Conservation (phyloP, 2,888 invertebrate genomes). For the Cheilosia scutellata region DNA sequence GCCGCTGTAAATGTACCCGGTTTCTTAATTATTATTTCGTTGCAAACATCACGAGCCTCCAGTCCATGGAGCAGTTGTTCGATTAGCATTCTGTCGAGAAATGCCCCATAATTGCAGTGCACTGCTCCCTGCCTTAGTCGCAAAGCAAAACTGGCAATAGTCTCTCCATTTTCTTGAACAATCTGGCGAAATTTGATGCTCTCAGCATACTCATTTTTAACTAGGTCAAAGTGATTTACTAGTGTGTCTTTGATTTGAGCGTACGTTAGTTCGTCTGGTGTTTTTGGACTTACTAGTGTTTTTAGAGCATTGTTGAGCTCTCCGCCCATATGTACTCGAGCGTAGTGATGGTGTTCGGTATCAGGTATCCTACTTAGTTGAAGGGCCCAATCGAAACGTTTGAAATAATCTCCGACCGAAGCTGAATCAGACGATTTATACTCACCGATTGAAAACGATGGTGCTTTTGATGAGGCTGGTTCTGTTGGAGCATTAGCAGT, state of each 20-base stretch:
- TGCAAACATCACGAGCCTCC: slow-evolving; percentile 10
- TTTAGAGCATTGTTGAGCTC: slow-evolving; percentile 68
- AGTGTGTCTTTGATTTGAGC: slow-evolving; percentile 10
- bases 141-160: slow-evolving; percentile 14
- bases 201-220: not conserved
- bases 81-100: slow-evolving; percentile 37
- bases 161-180: slow-evolving; percentile 2
- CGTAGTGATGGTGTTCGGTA: slow-evolving; percentile 32
- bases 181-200: slow-evolving; percentile 28
- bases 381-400: slow-evolving; percentile 57
- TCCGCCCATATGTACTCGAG: slow-evolving; percentile 59
- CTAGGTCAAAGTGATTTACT: slow-evolving; percentile 4
- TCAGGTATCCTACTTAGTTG: slow-evolving; percentile 44
- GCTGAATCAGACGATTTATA: slow-evolving; percentile 20
- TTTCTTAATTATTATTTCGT: slow-evolving; percentile 24
- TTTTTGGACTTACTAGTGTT: slow-evolving; percentile 22
- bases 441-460: slow-evolving; percentile 19
- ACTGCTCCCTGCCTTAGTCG: slow-evolving; percentile 23
- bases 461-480: not conserved
- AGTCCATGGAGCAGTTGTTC: slow-evolving; percentile 32
- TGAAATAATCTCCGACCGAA: slow-evolving; percentile 59
- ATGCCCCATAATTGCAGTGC: slow-evolving; percentile 26
- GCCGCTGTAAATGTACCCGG: slow-evolving; percentile 31
- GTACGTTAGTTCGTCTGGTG: slow-evolving; percentile 12
- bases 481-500: not conserved